A percentile compares a stretch with the other conserved stretches of the same genome.
Conservation (phyloP, 2,888 invertebrate genomes). For the Cartodere bifasciata region DNA sequence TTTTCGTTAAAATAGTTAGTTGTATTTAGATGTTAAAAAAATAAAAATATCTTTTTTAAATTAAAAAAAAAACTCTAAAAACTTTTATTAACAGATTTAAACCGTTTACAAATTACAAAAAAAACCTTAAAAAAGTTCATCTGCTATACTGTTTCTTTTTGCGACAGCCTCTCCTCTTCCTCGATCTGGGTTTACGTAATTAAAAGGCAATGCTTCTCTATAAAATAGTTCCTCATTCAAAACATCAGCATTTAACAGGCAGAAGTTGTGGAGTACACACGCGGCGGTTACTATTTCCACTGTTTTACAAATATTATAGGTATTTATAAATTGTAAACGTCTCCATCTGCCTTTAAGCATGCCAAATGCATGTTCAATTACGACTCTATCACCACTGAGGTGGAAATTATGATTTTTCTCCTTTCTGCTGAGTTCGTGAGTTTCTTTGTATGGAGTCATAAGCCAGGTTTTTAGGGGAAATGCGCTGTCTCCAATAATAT, state of each 20-base stretch:
- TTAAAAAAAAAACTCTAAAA: no score
- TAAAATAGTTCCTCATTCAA: slow-evolving; percentile 6
- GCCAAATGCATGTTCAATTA: slow-evolving; percentile 12
- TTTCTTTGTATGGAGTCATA: slow-evolving; percentile 2
- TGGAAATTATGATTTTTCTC: not conserved
- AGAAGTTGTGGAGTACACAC: slow-evolving; percentile 13
- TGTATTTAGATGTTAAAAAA: no score
- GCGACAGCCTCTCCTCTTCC: no score
- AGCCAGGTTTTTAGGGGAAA: slow-evolving; percentile 1
- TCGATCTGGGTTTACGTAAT: no score
- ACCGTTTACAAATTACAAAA: no score
- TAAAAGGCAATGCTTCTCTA: no score
- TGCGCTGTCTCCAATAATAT: slow-evolving; percentile 2
- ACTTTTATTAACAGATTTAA: no score
- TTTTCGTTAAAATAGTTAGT: no score
- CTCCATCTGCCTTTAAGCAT: slow-evolving; percentile 13
- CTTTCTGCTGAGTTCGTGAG: not conserved
- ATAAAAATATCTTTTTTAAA: no score
- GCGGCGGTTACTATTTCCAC: slow-evolving; percentile 13
- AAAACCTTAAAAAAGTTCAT: no score
- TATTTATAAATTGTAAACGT: slow-evolving; percentile 13
- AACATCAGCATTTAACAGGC: slow-evolving; percentile 8
- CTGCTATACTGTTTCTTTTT: no score
- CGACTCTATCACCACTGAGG: slow-evolving; percentile 2
- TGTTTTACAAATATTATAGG: slow-evolving; percentile 12